Evolutionary conservation across 2,888 invertebrate species (phyloP), one percentile per base, ranked within the genome.

Genomic region (Pheosia tremula): DNA sequence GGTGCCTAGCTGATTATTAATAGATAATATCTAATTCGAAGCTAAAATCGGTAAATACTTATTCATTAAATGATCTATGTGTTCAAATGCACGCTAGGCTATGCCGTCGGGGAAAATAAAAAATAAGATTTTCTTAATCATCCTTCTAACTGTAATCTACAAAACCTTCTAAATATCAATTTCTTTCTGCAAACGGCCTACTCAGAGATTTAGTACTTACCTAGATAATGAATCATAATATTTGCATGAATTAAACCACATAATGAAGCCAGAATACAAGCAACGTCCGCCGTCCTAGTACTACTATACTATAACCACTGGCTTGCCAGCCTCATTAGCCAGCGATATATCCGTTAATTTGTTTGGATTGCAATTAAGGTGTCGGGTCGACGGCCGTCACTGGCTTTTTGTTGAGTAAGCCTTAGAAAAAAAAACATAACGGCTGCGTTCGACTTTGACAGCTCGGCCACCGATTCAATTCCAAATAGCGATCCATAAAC

Each of bases 291-390:
- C 56, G 59, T 64, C 60, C 66, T 68, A 66, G 59, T 61, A 58
- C 57, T 56, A 62, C 52, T 47, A 60, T 47, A 53, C 59, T 63
- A 50, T 43, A 64, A 60, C 59, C 60, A 63, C 62, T 59, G 24
- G 9, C 38, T 41, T 53, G 58, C 53, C 63, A 58, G 77, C 71
- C 86, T 90, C 89, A 90, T 91, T 90, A 90, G 86, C 86, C 76
- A 85, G 74, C 84, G 86, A 90, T 91, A 88, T 80, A 81, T 84
- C 85, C 83, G 86, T 89, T 90, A 88, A 89, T 89, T 89, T 90
- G 88, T 91, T 90, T 90, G 87, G 55, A 88, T 82, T 89, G 89
- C 88, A 91, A 91, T 91, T 90, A 91, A 88, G 87, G 81, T 87
- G 87, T 88, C 90, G 79, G 82, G 85, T 83, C 85, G 83, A 88